Conservation (phyloP, 2,797 vertebrate species). For the Typhlichthys subterraneus region DNA sequence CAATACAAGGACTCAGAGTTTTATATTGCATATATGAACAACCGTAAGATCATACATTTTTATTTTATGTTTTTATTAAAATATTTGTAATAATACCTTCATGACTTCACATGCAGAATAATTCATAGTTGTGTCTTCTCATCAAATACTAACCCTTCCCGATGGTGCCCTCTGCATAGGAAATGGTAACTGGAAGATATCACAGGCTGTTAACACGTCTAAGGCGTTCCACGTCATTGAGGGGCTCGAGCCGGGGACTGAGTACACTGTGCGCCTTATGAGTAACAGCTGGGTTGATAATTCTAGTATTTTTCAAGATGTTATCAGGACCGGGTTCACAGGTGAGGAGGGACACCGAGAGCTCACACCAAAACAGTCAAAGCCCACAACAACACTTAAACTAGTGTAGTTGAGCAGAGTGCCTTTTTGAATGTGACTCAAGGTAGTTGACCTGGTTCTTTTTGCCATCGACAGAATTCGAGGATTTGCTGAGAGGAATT, state of each 20-base stretch:
- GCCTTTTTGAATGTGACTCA: slow-evolving; percentile 61
- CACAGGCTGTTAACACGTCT: slow-evolving; percentile 84
- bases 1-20: slow-evolving; percentile 62
- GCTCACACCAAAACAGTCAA: neutral
- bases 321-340: slow-evolving; percentile 87
- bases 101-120: slow-evolving; percentile 1
- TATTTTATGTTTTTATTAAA: slow-evolving; percentile 6
- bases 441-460: slow-evolving; percentile 34
- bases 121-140: slow-evolving; percentile 14
- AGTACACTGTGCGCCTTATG: slow-evolving; percentile 86
- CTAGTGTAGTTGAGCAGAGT: slow-evolving; percentile 15
- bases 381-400: slow-evolving; percentile 6
- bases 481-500: slow-evolving; percentile 64
- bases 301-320: slow-evolving; percentile 92
- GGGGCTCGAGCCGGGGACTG: slow-evolving; percentile 83
- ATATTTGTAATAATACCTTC: neutral
- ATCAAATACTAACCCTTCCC: slow-evolving; percentile 40
- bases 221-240: slow-evolving; percentile 85
- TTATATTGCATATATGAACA: slow-evolving; percentile 72
- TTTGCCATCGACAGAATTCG: slow-evolving; percentile 52
- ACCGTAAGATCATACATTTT: slow-evolving; percentile 60
- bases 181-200: slow-evolving; percentile 83
- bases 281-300: slow-evolving; percentile 88
- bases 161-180: slow-evolving; percentile 72
- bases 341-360: slow-evolving; percentile 76